phyloP scores from a whole-genome alignment of 37 sponge, comb jelly and placozoan genomes.

The Chondrilla cf. caribensis region DNA sequence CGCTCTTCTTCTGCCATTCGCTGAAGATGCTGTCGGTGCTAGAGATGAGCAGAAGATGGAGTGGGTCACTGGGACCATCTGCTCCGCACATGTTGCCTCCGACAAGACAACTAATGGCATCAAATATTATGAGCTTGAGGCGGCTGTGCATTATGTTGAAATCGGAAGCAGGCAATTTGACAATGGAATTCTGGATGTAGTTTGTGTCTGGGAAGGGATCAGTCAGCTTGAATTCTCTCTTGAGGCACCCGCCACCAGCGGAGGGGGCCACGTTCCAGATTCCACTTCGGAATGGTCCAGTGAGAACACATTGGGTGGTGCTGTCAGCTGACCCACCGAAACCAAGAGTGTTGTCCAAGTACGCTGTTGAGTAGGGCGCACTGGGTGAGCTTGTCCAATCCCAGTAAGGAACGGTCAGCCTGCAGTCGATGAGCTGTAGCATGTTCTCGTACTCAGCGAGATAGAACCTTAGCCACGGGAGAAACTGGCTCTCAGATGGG shows the following conservation, averaged over 20 bases:
- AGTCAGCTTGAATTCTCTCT: constrained; percentile 40
- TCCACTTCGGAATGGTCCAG: constrained; percentile 52
- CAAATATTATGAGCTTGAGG: constrained; percentile 53
- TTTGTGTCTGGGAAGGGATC: constrained; percentile 45
- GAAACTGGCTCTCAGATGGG: constrained; percentile 53
- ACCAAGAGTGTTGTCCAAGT: constrained; percentile 48
- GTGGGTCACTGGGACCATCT: constrained; percentile 61
- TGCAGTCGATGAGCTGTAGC: constrained; percentile 49
- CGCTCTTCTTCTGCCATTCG: constrained; percentile 55
- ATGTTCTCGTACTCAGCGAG: constrained; percentile 72
- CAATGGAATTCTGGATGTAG: constrained; percentile 46
- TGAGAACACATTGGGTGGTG: constrained; percentile 47
- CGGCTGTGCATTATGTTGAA: constrained; percentile 44
- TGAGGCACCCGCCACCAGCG: constrained; percentile 70
- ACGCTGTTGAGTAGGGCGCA: constrained; percentile 49
- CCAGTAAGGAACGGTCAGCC: constrained; percentile 69
- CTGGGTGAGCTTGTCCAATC: constrained; percentile 64
- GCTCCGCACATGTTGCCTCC: constrained; percentile 65
- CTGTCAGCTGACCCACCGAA: constrained; percentile 53
- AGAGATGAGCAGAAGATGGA: constrained; percentile 50
- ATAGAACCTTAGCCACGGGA: constrained; percentile 56
- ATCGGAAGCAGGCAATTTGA: constrained; percentile 28
- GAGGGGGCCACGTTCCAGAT: constrained; percentile 40
- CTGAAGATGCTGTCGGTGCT: constrained; percentile 53
- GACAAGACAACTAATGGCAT: constrained; percentile 60